A percentile compares a stretch with the other conserved stretches of the same genome.
phyloP scores from a whole-genome alignment of 2,888 invertebrate genomes.

The Cataglyphis cursor region DNA sequence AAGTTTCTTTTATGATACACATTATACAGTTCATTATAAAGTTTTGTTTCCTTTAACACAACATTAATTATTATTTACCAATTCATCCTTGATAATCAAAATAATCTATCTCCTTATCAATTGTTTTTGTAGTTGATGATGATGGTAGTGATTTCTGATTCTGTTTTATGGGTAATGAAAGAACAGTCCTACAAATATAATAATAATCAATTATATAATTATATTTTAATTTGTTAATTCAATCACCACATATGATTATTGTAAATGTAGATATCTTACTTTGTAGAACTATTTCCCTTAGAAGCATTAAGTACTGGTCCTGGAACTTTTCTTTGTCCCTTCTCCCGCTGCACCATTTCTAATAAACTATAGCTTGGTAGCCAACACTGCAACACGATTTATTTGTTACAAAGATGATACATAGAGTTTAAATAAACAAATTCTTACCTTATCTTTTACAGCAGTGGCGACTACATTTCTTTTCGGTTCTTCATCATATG shows the following conservation, averaged over 20 bases:
- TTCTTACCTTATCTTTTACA: constrained; percentile 91
- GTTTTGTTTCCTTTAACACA: constrained; percentile 3
- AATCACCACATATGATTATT: neutral
- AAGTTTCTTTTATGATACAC: constrained; percentile 27
- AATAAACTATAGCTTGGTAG: constrained; percentile 95
- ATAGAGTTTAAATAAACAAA: neutral
- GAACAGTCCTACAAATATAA: constrained; percentile 79
- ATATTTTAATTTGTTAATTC: neutral
- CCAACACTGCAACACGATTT: constrained; percentile 91
- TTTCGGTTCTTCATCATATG: constrained; percentile 98
- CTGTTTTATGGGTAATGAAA: constrained; percentile 81
- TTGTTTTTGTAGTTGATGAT: constrained; percentile 75
- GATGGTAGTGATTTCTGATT: constrained; percentile 76
- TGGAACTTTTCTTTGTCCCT: constrained; percentile 93
- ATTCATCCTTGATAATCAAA: constrained; percentile 80
- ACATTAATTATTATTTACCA: constrained; percentile 11
- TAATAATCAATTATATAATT: neutral
- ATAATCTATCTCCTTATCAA: constrained; percentile 85
- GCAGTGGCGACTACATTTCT: constrained; percentile 98
- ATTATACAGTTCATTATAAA: constrained; percentile 10
- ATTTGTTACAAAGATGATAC: neutral
- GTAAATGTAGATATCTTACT: constrained; percentile 73
- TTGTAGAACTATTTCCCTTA: constrained; percentile 76
- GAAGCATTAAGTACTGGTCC: constrained; percentile 89
- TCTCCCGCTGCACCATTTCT: constrained; percentile 93